Base-by-base conservation (phyloP, 2,888 invertebrate species). In the Quadriops clusia region DNA sequence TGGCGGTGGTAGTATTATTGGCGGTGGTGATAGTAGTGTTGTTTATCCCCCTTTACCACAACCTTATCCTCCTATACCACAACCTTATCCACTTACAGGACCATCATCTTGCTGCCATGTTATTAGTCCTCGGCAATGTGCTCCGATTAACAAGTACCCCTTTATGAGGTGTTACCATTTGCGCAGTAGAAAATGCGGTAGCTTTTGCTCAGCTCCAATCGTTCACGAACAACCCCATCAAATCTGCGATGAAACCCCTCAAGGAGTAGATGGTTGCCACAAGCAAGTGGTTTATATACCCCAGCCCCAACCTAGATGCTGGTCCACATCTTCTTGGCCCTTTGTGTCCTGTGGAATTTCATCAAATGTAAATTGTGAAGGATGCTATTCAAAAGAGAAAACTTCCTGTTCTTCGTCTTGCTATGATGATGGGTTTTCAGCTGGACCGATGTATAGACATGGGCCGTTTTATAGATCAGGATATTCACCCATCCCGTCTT, bases 111-210 rank as follows among this genome's bases (percentile, higher is more conserved):
- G 63, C 36, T 63, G 63, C 33, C 45, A 47, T 3, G 51, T 60
- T 8, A 49, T 62, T 11, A 53, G 58, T 13, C 61, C 61, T 3
- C 46, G 55, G 31, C 53, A 58, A 36, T 63, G 62, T 34, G 41
- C 49, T 3, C 46, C 46, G 15, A 45, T 42, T 5, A 34, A 41
- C 12, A 26, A 40, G 16, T 46, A 43, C 40, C 52, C 56, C 2
- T 57, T 44, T 30, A 28, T 41, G 8, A 44, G 49, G 33, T 63
- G 63, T 37, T 56, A 53, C 35, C 60, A 60, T 36, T 49, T 51
- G 23, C 46, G 58, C 26, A 47, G 49, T 11, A 44, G 44, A 27
- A 47, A 50, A 21, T 63, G 63, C 37, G 56, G 58, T 3, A 37
- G 41, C 9, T 45, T 53, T 13, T 63, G 61, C 40, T 40, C 40